phyloP scores from a whole-genome alignment of 2,797 vertebrate species.

The Vespertilio murinus region DNA sequence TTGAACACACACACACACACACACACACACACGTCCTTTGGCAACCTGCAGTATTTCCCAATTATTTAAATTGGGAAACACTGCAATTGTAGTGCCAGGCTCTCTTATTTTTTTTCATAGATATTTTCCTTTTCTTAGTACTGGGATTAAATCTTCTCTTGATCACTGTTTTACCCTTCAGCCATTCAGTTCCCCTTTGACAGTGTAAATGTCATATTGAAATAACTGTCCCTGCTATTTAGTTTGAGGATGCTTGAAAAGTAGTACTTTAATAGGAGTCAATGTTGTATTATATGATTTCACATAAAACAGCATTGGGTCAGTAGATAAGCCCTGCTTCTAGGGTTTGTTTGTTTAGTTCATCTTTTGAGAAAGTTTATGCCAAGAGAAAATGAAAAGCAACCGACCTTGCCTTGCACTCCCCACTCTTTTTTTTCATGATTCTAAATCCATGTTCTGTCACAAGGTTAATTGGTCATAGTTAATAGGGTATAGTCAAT shows the following conservation, averaged over 20 bases:
- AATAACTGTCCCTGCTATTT: constrained; percentile 59
- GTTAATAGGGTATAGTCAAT: not conserved
- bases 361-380: not conserved
- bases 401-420: not conserved
- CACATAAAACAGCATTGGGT: not conserved
- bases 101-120: constrained; percentile 55
- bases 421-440: not conserved
- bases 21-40: not conserved
- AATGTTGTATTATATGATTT: not conserved
- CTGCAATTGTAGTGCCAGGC: not conserved
- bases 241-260: constrained; percentile 52
- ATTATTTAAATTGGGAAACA: not conserved
- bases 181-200: constrained; percentile 52
- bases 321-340: not conserved
- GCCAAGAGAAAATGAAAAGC: not conserved
- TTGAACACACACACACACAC: not conserved
- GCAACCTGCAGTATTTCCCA: not conserved
- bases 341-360: not conserved
- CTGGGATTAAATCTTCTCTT: constrained; percentile 66
- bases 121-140: constrained; percentile 45
- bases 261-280: not conserved
- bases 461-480: not conserved
- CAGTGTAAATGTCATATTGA: constrained; percentile 69
- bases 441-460: not conserved
- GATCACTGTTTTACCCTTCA: constrained; percentile 62